Conservation (phyloP, 2,888 invertebrate species). For the Cerastis rubricosa region DNA sequence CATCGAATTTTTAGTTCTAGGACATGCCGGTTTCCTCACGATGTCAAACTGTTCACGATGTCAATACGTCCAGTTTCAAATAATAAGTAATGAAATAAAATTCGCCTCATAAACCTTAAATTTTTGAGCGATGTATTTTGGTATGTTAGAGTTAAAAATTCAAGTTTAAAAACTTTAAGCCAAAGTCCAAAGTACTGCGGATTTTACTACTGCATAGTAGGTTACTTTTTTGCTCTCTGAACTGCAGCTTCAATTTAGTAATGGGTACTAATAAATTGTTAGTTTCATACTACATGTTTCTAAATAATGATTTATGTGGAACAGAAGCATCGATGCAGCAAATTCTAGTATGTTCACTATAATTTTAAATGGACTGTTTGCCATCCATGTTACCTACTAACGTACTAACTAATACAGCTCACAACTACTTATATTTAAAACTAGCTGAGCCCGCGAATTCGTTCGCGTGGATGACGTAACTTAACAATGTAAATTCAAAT, state of each 20-base stretch:
- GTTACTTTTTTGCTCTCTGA: conserved; percentile 22
- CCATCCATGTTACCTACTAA: neutral
- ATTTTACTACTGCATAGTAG: conserved; percentile 15
- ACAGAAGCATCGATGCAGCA: conserved; percentile 10
- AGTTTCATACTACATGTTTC: conserved; percentile 13
- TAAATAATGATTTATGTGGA: conserved; percentile 25
- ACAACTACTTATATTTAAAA: neutral
- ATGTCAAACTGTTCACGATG: no score
- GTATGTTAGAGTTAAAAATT: neutral
- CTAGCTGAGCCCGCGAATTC: no score
- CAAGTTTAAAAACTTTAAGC: neutral
- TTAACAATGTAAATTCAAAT: no score
- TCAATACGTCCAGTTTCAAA: neutral
- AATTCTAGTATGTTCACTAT: conserved; percentile 8
- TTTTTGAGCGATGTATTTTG: neutral
- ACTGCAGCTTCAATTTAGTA: conserved; percentile 46
- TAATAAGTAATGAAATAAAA: neutral
- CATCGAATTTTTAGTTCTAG: no score
- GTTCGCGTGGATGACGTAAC: no score
- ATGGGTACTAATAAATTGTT: conserved; percentile 49
- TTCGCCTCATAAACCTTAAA: neutral
- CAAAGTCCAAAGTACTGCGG: conserved; percentile 27
- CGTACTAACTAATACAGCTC: neutral
- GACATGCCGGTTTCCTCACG: no score
- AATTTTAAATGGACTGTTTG: conserved; percentile 19